These are phyloP conservation scores for Zoanthus gigantus DNA, from an alignment of 92 coral and sea anemone species.

Conservation along the genomic window DNA sequence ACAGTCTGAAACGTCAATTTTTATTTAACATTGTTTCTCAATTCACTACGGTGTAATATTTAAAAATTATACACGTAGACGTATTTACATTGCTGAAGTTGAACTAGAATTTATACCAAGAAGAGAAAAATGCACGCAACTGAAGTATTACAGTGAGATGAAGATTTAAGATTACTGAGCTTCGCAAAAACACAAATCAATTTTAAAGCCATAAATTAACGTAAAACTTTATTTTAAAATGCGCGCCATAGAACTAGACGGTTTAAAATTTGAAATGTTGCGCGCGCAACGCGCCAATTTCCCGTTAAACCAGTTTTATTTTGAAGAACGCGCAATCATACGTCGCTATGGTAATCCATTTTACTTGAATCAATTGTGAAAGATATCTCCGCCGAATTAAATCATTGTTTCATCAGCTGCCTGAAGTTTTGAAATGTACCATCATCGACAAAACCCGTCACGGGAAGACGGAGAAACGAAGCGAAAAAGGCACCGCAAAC, in stretches of 20 bases:
- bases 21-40: too few relatives aligned
- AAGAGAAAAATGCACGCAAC: too few relatives aligned
- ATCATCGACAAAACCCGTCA: slow-evolving; percentile 18
- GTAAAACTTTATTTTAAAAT: too few relatives aligned
- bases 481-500: slow-evolving; percentile 38
- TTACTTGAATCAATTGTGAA: neutral
- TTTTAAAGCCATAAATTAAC: too few relatives aligned
- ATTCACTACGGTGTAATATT: too few relatives aligned
- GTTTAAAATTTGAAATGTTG: neutral
- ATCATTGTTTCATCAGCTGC: neutral
- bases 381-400: neutral
- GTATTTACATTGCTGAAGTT: too few relatives aligned
- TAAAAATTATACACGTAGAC: too few relatives aligned
- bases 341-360: slow-evolving; percentile 28
- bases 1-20: too few relatives aligned
- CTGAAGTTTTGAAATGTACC: slow-evolving; percentile 2
- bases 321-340: neutral
- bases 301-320: slow-evolving; percentile 13
- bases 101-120: too few relatives aligned
- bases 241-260: neutral
- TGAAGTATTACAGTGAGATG: too few relatives aligned
- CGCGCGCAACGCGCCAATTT: slow-evolving; percentile 12
- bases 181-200: too few relatives aligned
- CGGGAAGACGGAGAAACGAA: slow-evolving; percentile 33
- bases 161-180: too few relatives aligned